Percentiles rank a stretch among this genome's conserved stretches.
These are phyloP conservation scores for Carlito syrichta DNA, from an alignment of 2,113 vertebrate species.

Conservation along the genomic window DNA sequence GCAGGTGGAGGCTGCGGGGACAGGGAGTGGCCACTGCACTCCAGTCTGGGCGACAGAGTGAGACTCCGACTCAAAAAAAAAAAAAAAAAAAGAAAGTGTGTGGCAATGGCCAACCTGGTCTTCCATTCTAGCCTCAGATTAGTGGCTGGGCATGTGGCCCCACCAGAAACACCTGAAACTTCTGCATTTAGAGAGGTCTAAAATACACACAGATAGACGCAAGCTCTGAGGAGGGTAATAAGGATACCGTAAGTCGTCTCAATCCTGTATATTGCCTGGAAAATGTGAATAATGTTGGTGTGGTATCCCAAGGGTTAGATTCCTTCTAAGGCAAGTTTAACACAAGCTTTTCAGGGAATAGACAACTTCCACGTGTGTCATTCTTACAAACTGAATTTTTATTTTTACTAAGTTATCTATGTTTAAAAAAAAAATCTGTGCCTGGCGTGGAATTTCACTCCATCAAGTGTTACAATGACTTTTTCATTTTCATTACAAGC, in stretches of 20 bases:
- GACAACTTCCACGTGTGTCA: constrained; percentile 74
- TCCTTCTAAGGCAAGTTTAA: background rate
- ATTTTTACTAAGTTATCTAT: constrained; percentile 93
- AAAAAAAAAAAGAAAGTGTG: too few relatives aligned
- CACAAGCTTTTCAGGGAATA: constrained; percentile 72
- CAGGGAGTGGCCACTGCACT: too few relatives aligned
- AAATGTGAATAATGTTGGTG: background rate
- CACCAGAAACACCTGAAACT: background rate
- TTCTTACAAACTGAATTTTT: constrained; percentile 91
- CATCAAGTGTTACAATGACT: constrained; percentile 89
- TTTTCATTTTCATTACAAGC: constrained; percentile 90
- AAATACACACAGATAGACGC: background rate
- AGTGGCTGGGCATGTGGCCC: background rate
- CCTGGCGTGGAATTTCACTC: constrained; percentile 90
- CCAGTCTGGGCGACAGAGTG: too few relatives aligned
- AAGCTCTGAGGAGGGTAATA: background rate
- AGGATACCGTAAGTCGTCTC: background rate
- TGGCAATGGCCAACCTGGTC: background rate
- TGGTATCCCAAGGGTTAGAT: background rate
- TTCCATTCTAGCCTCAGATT: background rate
- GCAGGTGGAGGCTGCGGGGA: too few relatives aligned
- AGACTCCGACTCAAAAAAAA: too few relatives aligned
- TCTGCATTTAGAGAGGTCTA: background rate
- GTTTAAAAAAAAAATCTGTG: constrained; percentile 90
- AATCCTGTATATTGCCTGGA: background rate